A percentile compares a stretch with the other conserved stretches of the same genome.
phyloP scores from a whole-genome alignment of 2,113 vertebrate genomes.

The Psettodes erumei region DNA sequence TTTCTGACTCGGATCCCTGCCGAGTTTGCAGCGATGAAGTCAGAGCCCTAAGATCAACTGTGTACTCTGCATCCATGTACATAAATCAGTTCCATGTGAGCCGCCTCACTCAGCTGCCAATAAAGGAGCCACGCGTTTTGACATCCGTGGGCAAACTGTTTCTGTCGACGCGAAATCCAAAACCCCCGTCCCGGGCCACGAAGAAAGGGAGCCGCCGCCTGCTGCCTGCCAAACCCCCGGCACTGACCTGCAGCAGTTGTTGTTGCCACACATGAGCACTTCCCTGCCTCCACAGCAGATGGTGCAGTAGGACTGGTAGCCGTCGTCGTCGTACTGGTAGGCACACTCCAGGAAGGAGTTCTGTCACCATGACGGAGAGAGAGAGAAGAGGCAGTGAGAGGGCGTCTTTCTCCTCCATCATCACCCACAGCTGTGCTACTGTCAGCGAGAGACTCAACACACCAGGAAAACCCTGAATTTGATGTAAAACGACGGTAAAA shows the following conservation, averaged over 20 bases:
- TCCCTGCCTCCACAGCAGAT: constrained; percentile 98
- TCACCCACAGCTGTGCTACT: too few species aligned
- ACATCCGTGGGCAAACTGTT: constrained; percentile 37
- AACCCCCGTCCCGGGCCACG: constrained; percentile 19
- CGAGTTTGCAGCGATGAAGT: constrained; percentile 33
- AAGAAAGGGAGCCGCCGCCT: not conserved
- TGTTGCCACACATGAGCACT: constrained; percentile 99
- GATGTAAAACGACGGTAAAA: too few species aligned
- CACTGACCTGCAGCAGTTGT: constrained; percentile 96
- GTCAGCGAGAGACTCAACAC: too few species aligned
- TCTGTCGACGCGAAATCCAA: constrained; percentile 34
- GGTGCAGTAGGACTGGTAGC: constrained; percentile 99
- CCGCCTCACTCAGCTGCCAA: not conserved
- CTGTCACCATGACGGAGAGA: constrained; percentile 69
- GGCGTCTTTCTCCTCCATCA: not conserved
- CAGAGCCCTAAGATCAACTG: constrained; percentile 40
- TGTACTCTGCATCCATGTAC: constrained; percentile 11
- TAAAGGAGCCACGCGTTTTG: not conserved
- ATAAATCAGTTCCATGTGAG: constrained; percentile 25
- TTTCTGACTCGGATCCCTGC: constrained; percentile 6
- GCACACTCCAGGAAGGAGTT: constrained; percentile 98
- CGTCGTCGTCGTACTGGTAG: constrained; percentile 96
- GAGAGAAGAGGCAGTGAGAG: not conserved
- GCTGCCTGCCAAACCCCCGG: not conserved
- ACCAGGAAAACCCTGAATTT: too few species aligned